Evolutionary conservation across 2,797 vertebrate species (phyloP).

Genomic region (Mormyrops attenuatus): DNA sequence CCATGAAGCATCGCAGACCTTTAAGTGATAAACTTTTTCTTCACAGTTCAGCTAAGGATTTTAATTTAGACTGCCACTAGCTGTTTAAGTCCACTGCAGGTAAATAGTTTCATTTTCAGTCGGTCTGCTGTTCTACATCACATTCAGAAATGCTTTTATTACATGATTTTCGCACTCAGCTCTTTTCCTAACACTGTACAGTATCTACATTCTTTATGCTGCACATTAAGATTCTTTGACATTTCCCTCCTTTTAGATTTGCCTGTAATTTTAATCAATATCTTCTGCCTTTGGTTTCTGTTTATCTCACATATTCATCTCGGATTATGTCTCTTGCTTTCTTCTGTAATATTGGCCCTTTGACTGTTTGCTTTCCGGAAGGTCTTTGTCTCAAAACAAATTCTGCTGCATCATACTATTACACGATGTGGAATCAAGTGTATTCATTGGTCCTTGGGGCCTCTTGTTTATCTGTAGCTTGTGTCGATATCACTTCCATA

Average conservation of each 20-base stretch:
- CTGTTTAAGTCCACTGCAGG: slow-evolving; percentile 2
- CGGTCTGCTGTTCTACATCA: background rate
- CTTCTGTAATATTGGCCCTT: background rate
- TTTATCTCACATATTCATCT: background rate
- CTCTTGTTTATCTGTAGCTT: background rate
- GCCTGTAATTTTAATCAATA: background rate
- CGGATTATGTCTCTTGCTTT: background rate
- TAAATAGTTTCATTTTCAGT: background rate
- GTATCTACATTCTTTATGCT: background rate
- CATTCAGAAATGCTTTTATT: background rate
- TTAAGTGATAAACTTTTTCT: slow-evolving; percentile 5
- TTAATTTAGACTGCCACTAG: background rate
- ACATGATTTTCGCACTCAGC: background rate
- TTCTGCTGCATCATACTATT: background rate
- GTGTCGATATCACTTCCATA: background rate
- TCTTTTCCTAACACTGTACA: background rate
- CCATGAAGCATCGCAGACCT: background rate
- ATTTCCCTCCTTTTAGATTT: background rate
- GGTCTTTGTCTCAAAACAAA: background rate
- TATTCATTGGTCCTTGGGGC: background rate
- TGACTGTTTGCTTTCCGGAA: background rate
- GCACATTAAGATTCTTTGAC: background rate
- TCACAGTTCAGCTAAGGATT: slow-evolving; percentile 9
- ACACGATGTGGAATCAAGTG: background rate
- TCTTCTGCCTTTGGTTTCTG: background rate